Evolutionary conservation across 1,140 invertebrate species (phyloP), one percentile per base, ranked within the genome.

Genomic region (Zaprionus vittiger): DNA sequence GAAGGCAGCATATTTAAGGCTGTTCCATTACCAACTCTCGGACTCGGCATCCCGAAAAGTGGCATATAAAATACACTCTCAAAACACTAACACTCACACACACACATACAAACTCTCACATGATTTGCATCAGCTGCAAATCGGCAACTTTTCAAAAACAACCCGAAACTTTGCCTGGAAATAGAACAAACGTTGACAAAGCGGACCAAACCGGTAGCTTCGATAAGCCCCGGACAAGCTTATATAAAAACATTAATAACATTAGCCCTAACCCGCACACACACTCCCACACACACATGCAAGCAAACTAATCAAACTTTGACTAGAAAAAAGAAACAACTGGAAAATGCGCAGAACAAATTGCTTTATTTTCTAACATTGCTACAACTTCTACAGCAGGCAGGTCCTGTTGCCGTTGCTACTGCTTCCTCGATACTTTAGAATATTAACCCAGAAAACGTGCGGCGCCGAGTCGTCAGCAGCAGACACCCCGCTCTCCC

Each of bases 251-350:
- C 79, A 87, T 87, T 84, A 87, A 87, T 89, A 87, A 90, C 85
- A 89, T 90, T 89, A 84, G 74, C 49, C 59, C 57, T 17, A 28
- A 44, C 64, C 17, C 61, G 31, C 66, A 31, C 54, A 34, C 4
- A 34, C 9, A 34, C 31, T 34, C 31, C 31, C 41, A 55, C 24
- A 37, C 34, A 34, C 55, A 52, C 68, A 86, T 86, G 73, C 71
- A 80, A 78, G 73, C 79, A 87, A 90, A 84, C 85, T 89, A 90
- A 90, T 89, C 85, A 90, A 89, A 90, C 75, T 89, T 87, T 81
- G 73, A 22, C 28, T 44, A 49, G 63, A 73, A 80, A 78, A 62
- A 54, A 63, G n/a, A 81, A 67, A 78, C 73, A 73, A 72, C 77
- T 77, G 15, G 61, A 80, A 85, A 85, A 85, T 85, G 65, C 65